These are phyloP conservation scores for Congeria kusceri DNA, from an alignment of 2,888 invertebrate species.

Conservation along the genomic window DNA sequence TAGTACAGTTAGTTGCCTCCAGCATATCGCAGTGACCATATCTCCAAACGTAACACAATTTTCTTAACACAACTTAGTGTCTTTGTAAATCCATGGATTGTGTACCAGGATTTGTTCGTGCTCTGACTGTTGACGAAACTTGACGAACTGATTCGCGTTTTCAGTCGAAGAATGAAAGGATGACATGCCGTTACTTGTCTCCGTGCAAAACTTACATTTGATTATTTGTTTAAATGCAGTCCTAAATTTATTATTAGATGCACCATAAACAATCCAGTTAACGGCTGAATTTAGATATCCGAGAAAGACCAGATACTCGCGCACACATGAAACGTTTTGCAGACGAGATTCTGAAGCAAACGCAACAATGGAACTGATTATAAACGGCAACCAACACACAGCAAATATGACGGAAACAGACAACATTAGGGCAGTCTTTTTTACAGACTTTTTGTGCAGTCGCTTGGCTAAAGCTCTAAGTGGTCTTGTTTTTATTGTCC, in stretches of 20 bases:
- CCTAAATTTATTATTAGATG: slow-evolving; percentile 20
- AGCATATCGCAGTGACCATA: too few relatives aligned
- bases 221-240: slow-evolving; percentile 19
- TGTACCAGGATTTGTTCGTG: too few relatives aligned
- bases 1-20: too few relatives aligned
- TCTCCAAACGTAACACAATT: too few relatives aligned
- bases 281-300: slow-evolving; percentile 6
- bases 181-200: too few relatives aligned
- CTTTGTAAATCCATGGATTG: too few relatives aligned
- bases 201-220: neutral
- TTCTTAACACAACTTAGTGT: too few relatives aligned
- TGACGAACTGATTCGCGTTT: too few relatives aligned
- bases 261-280: slow-evolving; percentile 29
- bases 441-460: neutral
- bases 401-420: slow-evolving; percentile 8
- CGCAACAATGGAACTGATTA: slow-evolving; percentile 7
- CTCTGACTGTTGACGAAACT: too few relatives aligned
- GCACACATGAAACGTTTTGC: slow-evolving; percentile 6
- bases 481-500: slow-evolving; percentile 9
- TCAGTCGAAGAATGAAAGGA: too few relatives aligned
- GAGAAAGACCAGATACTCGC: slow-evolving; percentile 3
- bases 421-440: slow-evolving; percentile 14
- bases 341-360: neutral
- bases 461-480: neutral
- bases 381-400: slow-evolving; percentile 16